Evolutionary conservation across 2,113 vertebrate species (phyloP).

Genomic region (Otus sunia): DNA sequence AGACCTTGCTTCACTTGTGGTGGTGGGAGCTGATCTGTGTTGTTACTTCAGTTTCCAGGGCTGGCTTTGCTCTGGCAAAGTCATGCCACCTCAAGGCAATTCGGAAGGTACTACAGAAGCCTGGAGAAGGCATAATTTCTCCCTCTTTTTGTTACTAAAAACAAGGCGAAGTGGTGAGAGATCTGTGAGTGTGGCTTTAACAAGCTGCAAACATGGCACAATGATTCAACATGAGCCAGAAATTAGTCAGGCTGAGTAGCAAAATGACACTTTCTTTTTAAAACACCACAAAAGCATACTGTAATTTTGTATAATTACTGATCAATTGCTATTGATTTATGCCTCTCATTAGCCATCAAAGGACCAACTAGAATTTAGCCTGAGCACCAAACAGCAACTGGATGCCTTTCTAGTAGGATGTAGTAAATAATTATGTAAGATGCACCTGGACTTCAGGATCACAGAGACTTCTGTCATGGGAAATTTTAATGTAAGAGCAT

Average conservation of each 20-base stretch:
- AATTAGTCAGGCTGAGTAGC: constrained; percentile 52
- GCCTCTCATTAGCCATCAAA: not conserved
- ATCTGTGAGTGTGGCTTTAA: not conserved
- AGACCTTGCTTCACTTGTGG: not conserved
- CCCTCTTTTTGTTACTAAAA: not conserved
- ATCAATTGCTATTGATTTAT: constrained; percentile 30
- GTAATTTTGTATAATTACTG: constrained; percentile 53
- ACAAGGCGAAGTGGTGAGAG: not conserved
- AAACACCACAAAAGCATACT: constrained; percentile 38
- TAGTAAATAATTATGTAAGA: not conserved
- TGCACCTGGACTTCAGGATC: not conserved
- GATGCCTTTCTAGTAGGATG: not conserved
- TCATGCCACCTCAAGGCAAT: not conserved
- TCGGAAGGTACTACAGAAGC: not conserved
- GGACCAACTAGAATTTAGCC: not conserved
- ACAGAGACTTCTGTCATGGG: not conserved
- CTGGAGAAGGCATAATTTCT: not conserved
- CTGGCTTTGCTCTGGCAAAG: not conserved
- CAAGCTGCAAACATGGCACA: constrained; percentile 2
- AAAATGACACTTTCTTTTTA: constrained; percentile 49
- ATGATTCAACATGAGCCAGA: constrained; percentile 43
- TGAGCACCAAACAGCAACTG: not conserved
- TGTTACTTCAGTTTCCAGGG: not conserved
- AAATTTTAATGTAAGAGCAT: not conserved
- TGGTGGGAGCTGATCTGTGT: not conserved